These are phyloP conservation scores for Yasuhikotakia modesta DNA, from an alignment of 2,797 vertebrate genomes.

Conservation along the genomic window DNA sequence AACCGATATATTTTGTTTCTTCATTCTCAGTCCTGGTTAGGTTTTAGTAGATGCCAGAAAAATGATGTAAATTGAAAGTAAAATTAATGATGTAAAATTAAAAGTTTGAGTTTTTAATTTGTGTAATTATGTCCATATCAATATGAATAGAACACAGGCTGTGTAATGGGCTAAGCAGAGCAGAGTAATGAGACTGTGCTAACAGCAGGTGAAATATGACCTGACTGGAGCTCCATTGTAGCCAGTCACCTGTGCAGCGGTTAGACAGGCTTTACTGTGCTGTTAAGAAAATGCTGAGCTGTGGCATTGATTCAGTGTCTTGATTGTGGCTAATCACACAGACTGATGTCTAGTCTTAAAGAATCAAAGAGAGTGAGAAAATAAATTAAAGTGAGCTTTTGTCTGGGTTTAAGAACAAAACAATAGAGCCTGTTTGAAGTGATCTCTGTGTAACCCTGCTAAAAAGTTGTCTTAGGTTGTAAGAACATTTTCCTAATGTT, in stretches of 20 bases:
- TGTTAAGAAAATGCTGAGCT: constrained; percentile 14
- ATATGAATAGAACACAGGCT: constrained; percentile 20
- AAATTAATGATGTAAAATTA: no score
- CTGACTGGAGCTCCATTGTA: neutral
- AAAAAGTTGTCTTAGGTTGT: no score
- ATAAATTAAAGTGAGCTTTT: constrained; percentile 55
- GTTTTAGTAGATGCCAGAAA: constrained; percentile 20
- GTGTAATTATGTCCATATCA: constrained; percentile 35
- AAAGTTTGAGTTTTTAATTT: constrained; percentile 40
- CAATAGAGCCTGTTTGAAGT: constrained; percentile 48
- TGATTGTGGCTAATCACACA: constrained; percentile 57
- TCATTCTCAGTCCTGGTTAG: neutral
- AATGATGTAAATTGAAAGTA: constrained; percentile 33
- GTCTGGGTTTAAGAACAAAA: constrained; percentile 52
- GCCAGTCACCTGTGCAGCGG: constrained; percentile 33
- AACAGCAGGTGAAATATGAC: constrained; percentile 26
- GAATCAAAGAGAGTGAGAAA: constrained; percentile 53
- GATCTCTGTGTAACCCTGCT: constrained; percentile 34
- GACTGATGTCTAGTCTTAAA: constrained; percentile 56
- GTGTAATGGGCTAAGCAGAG: constrained; percentile 12
- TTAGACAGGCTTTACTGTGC: constrained; percentile 29
- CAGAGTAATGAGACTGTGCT: constrained; percentile 12
- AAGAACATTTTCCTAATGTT: no score
- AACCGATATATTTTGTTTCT: neutral
- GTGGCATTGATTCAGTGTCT: constrained; percentile 23